Evolutionary conservation across 2,888 invertebrate genomes (phyloP).

Genomic region (Ligdia adustata): DNA sequence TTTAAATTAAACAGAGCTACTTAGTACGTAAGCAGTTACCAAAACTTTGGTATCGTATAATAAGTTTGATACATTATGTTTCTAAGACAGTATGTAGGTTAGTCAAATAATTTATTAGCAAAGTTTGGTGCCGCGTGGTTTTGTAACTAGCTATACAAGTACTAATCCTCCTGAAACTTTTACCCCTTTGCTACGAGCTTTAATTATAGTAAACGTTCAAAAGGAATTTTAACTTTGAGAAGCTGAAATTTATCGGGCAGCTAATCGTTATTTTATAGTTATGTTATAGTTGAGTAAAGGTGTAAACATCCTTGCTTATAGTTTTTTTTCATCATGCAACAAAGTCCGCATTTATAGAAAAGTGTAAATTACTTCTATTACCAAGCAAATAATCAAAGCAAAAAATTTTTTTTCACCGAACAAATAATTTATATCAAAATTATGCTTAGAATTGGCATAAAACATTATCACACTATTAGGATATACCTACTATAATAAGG

Average conservation of each 20-base stretch:
- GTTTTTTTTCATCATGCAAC: too few relatives aligned
- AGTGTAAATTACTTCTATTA: too few relatives aligned
- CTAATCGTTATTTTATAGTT: not conserved
- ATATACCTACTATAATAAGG: slow-evolving; percentile 2
- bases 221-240: slow-evolving; percentile 9
- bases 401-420: too few relatives aligned
- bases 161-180: slow-evolving; percentile 39
- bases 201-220: slow-evolving; percentile 15
- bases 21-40: not conserved
- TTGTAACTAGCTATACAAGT: slow-evolving; percentile 38
- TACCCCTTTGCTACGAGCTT: slow-evolving; percentile 20
- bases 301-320: too few relatives aligned
- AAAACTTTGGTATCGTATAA: slow-evolving; percentile 19
- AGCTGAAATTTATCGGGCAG: slow-evolving; percentile 1
- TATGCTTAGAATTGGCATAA: not conserved
- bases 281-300: too few relatives aligned
- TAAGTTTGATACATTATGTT: slow-evolving; percentile 26
- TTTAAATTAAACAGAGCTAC: slow-evolving; percentile 1
- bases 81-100: slow-evolving; percentile 29
- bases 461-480: not conserved
- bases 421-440: too few relatives aligned
- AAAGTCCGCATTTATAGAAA: too few relatives aligned
- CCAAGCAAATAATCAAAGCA: too few relatives aligned
- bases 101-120: slow-evolving; percentile 48
- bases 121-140: slow-evolving; percentile 46